Evolutionary conservation across 2,888 invertebrate species (phyloP).

Genomic region (Rhingia campestris): DNA sequence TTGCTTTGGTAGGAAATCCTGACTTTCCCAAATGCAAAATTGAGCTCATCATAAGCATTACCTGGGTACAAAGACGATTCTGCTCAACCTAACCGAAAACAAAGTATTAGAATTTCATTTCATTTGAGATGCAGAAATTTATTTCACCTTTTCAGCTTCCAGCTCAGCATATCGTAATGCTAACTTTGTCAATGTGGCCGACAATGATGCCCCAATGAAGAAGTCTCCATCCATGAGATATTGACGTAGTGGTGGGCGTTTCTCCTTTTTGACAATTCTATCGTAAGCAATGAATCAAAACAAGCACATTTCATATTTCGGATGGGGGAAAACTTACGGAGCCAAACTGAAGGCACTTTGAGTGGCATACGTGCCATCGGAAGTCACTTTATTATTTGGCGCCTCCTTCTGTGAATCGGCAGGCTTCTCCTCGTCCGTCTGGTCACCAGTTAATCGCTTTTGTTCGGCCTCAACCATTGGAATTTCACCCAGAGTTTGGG

Average conservation of each 20-base stretch:
- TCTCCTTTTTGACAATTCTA: conserved; percentile 86
- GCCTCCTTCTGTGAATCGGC: conserved; percentile 78
- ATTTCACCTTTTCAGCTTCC: conserved; percentile 79
- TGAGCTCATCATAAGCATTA: conserved; percentile 94
- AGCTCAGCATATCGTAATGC: conserved; percentile 88
- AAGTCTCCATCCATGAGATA: conserved; percentile 97
- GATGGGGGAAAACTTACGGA: conserved; percentile 84
- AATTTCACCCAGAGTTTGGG: conserved; percentile 88
- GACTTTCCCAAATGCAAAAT: conserved; percentile 94
- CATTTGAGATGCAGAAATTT: not conserved
- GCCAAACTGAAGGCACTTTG: conserved; percentile 97
- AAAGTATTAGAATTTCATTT: not conserved
- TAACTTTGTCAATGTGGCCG: conserved; percentile 95
- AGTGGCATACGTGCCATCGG: conserved; percentile 99
- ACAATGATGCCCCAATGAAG: conserved; percentile 96
- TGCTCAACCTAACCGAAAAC: conserved; percentile 78
- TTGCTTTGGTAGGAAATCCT: conserved; percentile 87
- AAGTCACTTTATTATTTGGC: conserved; percentile 88
- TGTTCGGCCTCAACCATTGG: conserved; percentile 87
- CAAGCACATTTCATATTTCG: not conserved
- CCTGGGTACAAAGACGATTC: conserved; percentile 89
- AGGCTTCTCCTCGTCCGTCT: conserved; percentile 83
- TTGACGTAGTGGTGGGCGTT: conserved; percentile 91
- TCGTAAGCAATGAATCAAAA: not conserved
- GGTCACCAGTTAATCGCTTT: conserved; percentile 89